Conservation (phyloP, 2,888 invertebrate genomes). For the Papilio elwesi region DNA sequence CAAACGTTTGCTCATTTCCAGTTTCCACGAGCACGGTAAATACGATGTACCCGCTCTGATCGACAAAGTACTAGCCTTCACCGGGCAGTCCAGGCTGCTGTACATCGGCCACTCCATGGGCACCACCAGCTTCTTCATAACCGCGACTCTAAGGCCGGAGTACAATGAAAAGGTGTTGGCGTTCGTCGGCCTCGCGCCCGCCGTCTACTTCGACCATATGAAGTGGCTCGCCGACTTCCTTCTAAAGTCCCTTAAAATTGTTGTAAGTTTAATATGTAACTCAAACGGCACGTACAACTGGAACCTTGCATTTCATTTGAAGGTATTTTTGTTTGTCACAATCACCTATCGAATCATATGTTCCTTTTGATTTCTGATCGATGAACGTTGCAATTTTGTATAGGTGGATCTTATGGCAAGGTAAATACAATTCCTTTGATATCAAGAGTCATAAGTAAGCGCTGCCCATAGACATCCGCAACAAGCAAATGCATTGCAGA, state of each 20-base stretch:
- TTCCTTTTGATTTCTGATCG: no score
- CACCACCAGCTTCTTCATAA: slow-evolving; percentile 82
- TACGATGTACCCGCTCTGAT: slow-evolving; percentile 84
- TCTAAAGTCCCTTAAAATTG: slow-evolving; percentile 59
- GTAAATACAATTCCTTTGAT: no score
- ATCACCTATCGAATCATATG: no score
- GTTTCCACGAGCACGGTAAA: slow-evolving; percentile 84
- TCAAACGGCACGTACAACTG: background rate
- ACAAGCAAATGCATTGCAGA: no score
- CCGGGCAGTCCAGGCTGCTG: slow-evolving; percentile 67
- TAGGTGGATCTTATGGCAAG: no score
- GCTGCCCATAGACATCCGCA: no score
- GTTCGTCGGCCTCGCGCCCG: slow-evolving; percentile 81
- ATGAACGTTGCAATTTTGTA: no score
- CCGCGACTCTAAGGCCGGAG: slow-evolving; percentile 81
- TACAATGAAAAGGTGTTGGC: slow-evolving; percentile 80
- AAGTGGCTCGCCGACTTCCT: slow-evolving; percentile 51
- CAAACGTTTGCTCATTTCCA: slow-evolving; percentile 50
- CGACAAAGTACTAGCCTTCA: slow-evolving; percentile 75
- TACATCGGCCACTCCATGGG: slow-evolving; percentile 86
- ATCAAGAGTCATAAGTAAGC: no score
- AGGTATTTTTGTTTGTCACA: no score
- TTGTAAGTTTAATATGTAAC: slow-evolving; percentile 55
- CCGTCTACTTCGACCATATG: slow-evolving; percentile 73
- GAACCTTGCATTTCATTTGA: no score